Conservation (phyloP, 2,797 vertebrate genomes). For the Astyanax mexicanus region DNA sequence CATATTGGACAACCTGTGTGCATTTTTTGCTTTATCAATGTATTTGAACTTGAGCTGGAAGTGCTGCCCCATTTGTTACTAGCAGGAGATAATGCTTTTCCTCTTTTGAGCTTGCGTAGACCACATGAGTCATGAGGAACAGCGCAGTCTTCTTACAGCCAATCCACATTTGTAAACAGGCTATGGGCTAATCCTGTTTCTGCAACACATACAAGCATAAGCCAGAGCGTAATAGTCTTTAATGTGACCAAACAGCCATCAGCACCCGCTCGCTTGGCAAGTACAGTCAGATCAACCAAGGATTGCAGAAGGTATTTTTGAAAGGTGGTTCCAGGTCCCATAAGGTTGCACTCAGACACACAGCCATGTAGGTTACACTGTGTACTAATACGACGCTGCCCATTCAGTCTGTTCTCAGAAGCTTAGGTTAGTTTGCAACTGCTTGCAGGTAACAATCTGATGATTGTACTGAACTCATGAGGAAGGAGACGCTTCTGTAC, state of each 20-base stretch:
- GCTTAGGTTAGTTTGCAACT: neutral
- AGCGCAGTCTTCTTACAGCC: neutral
- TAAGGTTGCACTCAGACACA: neutral
- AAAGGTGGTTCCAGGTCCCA: neutral
- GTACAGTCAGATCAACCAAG: neutral
- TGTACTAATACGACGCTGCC: neutral
- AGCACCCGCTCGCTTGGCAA: neutral
- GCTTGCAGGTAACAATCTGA: neutral
- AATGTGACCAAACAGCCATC: neutral
- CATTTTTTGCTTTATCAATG: no score
- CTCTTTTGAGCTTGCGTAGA: neutral
- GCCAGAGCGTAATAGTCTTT: conserved; percentile 33
- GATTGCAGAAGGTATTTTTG: neutral
- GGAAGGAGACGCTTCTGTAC: no score
- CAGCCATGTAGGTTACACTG: neutral
- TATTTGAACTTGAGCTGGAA: no score
- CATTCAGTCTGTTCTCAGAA: neutral
- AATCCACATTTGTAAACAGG: conserved; percentile 16
- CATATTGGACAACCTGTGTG: neutral
- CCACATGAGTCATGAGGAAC: neutral
- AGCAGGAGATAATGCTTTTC: neutral
- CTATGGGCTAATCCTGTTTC: neutral
- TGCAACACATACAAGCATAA: conserved; percentile 19
- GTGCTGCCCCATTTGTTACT: no score
- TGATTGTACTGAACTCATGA: neutral